A percentile compares a stretch with the other conserved stretches of the same genome.
Conservation (phyloP, 2,113 vertebrate species). For the Dromas ardeola region DNA sequence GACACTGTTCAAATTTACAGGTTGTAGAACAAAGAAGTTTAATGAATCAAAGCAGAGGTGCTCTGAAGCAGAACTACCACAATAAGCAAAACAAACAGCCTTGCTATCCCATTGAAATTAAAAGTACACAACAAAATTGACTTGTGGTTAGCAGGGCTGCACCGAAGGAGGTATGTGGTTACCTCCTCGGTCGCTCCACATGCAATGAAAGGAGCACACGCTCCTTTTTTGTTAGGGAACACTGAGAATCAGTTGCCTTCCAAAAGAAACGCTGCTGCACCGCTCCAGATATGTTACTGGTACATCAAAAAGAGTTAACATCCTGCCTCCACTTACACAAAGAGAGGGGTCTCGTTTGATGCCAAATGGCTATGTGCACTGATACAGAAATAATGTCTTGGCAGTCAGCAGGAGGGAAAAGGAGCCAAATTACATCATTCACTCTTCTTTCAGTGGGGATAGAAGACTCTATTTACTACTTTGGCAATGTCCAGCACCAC, state of each 20-base stretch:
- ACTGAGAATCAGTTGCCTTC: not conserved
- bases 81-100: conserved; percentile 20
- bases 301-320: conserved; percentile 42
- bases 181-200: not conserved
- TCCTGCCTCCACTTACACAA: conserved; percentile 34
- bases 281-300: not conserved
- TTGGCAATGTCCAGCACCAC: conserved; percentile 10
- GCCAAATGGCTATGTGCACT: conserved; percentile 15
- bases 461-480: conserved; percentile 63
- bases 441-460: conserved; percentile 11
- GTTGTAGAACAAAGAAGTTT: not conserved
- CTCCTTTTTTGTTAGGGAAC: not conserved
- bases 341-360: not conserved
- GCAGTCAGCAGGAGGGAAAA: not conserved
- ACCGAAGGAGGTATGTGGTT: not conserved
- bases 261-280: not conserved
- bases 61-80: conserved; percentile 30
- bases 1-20: not conserved
- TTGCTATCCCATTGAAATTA: not conserved
- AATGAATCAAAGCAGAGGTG: conserved; percentile 4
- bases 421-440: conserved; percentile 53
- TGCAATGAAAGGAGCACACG: not conserved
- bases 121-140: not conserved
- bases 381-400: conserved; percentile 51
- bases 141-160: not conserved